Base-by-base conservation (phyloP, 2,797 vertebrate species). In the Capromys pilorides region DNA sequence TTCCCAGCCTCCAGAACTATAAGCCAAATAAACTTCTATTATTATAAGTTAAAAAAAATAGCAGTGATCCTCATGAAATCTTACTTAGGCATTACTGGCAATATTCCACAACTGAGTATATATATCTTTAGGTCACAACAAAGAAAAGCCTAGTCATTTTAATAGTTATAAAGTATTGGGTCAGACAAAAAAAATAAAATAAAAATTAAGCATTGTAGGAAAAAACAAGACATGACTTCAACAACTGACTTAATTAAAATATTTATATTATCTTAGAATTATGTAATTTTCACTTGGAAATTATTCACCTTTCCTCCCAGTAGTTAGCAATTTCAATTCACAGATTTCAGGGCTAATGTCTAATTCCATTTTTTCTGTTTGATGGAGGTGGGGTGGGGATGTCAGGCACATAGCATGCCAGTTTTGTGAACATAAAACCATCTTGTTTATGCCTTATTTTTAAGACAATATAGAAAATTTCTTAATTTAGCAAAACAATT, bases 51-150 rank as follows among this genome's bases (percentile, higher is more conserved):
- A 13, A 13, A 13, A 3, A 0, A 36, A 39, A 19, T 57, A 71
- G 33, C 41, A 36, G 2, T 22, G 41, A 22, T 0, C 33, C 0
- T 14, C 5, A 19, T 16, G n/a, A 26, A 41, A 49, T 2, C 26
- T 62, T 84, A 31, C 5, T 3, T 28, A n/a, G 14, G 5, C 2
- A 10, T 26, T 45, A n/a, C 12, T 21, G 18, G 22, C 10, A 2
- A 2, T 2, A 11, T 4, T 6, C 31, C 12, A 39, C 12, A 54
- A 31, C 7, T 31, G 19, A 79, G 28, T 9, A 6, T 14, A 7
- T 22, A 39, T 31, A 6, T 21, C 57, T 86, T 31, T 9, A 45
- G 51, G 18, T 24, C 11, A 59, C 5, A 33, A 39, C 7, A 67
- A 39, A 49, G 64, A 66, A 79, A 78, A 87, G n/a, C 31, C 7